Evolutionary conservation across 2,888 invertebrate genomes (phyloP).

Genomic region (Galerucella pusilla): DNA sequence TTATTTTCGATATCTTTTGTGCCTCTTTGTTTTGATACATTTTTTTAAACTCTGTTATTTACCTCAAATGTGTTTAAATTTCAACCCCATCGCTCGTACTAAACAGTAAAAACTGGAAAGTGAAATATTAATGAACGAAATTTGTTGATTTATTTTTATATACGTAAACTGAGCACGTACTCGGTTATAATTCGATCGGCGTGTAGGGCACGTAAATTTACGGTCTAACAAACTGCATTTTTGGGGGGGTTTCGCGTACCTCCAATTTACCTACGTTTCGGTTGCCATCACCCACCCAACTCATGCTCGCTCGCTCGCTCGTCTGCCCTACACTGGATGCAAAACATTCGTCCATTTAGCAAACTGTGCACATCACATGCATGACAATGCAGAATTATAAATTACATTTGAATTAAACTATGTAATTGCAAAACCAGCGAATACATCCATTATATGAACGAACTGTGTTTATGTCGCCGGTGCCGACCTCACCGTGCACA

Average conservation of each 20-base stretch:
- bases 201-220: constrained; percentile 49
- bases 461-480: constrained; percentile 42
- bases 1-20: no score
- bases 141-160: not conserved
- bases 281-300: constrained; percentile 23
- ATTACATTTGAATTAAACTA: constrained; percentile 67
- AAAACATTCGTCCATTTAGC: constrained; percentile 63
- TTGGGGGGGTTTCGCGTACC: constrained; percentile 48
- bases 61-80: no score
- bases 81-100: no score
- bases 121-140: no score
- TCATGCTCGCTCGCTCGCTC: constrained; percentile 7
- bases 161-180: constrained; percentile 16
- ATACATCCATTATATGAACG: constrained; percentile 63
- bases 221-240: constrained; percentile 52
- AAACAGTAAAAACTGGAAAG: no score
- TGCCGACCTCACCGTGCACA: not conserved
- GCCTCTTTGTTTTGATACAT: no score
- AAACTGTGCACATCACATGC: constrained; percentile 65
- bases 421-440: constrained; percentile 66
- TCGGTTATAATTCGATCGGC: constrained; percentile 30
- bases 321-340: constrained; percentile 44
- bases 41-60: no score
- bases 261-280: constrained; percentile 56
- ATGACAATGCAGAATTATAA: constrained; percentile 67